Percentiles rank a stretch among this genome's conserved stretches.
Conservation (phyloP, 2,797 vertebrate genomes). For the Chloroceryle amazona region DNA sequence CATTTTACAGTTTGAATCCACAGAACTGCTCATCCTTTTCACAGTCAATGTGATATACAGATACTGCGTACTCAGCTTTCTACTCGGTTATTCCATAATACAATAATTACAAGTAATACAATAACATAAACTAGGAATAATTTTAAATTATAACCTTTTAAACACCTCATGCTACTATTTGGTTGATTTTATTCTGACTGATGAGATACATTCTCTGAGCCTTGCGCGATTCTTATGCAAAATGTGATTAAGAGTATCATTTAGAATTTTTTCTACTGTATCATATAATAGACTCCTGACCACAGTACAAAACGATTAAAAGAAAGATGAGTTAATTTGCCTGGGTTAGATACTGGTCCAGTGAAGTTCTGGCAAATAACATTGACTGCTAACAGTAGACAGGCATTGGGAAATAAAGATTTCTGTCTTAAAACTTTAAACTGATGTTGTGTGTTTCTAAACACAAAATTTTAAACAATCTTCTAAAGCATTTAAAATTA, state of each 20-base stretch:
- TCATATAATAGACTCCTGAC: not conserved
- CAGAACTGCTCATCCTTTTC: not conserved
- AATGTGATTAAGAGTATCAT: not conserved
- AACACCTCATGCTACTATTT: not conserved
- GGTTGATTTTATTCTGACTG: not conserved
- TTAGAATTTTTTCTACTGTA: slow-evolving; percentile 2
- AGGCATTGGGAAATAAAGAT: not conserved
- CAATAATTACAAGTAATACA: not conserved
- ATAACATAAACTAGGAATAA: not conserved
- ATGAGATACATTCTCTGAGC: not conserved
- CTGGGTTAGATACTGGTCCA: not conserved
- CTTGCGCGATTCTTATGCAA: not conserved
- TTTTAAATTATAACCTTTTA: slow-evolving; percentile 28
- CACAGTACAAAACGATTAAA: not conserved
- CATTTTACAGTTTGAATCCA: not conserved
- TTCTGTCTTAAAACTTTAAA: not conserved
- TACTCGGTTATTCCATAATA: not conserved
- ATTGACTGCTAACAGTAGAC: not conserved
- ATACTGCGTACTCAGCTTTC: not conserved
- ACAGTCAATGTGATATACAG: not conserved
- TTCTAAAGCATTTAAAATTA: not conserved
- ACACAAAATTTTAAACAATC: not conserved
- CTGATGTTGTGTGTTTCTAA: not conserved
- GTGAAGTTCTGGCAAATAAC: not conserved
- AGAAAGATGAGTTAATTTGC: not conserved